Base-by-base conservation (phyloP, 2,888 invertebrate species). In the Lissonota sp. region DNA sequence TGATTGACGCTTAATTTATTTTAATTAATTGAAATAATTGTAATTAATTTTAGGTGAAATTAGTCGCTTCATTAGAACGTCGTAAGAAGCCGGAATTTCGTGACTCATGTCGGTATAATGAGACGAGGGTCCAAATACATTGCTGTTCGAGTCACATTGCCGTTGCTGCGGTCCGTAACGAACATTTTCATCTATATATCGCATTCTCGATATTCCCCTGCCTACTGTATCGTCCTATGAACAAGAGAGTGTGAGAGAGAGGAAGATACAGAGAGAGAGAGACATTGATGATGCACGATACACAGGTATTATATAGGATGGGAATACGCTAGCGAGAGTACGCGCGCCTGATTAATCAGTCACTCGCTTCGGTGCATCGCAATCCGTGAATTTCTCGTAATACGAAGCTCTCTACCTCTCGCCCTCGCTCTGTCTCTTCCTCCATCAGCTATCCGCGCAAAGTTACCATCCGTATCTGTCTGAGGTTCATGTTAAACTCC, bases 261-360 rank as follows among this genome's bases (percentile, higher is more conserved):
- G 39, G 14, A 14, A 64, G 63, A 49, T 37, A 80, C 37, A 71
- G n/a, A n/a, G 39, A 44, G 26, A 26, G 26, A 26, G 60, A 63
- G 42, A 37, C 40, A 37, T 46, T 8, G 60, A 60, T 70, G 60
- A 67, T 49, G 42, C 51, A 67, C 55, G n/a, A 37, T 14, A 6
- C 6, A 44, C 12, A 51, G 26, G 26, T 26, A 26, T 26, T 26
- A 26, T 26, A 53, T 46, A 67, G 49, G 57, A 57, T 62, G 55
- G 8, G 58, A 58, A 7, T 14, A 40, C 40, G 51, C 49, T 58
- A 66, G 67, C 49, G 39, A 70, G 69, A 66, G 49, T 62, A 16
- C 71, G 55, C 46, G 72, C 70, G 69, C 71, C 78, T 82, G 82
- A 82, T 82, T 82, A 82, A 82, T 82, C 82, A 82, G 82, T 82